phyloP scores from a whole-genome alignment of 2,888 invertebrate genomes.

The Podabrus alpinus region DNA sequence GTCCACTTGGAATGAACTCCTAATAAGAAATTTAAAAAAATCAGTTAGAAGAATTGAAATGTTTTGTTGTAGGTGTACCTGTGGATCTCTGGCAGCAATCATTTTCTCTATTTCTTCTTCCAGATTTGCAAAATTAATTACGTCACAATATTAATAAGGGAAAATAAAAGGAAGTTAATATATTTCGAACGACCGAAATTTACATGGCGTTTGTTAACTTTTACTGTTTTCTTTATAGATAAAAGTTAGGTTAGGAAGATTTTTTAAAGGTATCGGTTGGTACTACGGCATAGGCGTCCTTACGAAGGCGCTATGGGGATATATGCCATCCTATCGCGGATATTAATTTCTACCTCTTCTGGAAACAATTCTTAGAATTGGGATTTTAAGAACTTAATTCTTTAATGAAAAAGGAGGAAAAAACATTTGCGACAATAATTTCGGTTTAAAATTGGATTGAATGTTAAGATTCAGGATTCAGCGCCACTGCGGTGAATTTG shows the following conservation, averaged over 20 bases:
- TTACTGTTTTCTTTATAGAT: too few relatives aligned
- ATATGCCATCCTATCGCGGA: too few relatives aligned
- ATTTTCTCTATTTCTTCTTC: conserved; percentile 82
- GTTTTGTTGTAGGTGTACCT: conserved; percentile 61
- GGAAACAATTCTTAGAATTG: too few relatives aligned
- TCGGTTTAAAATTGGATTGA: too few relatives aligned
- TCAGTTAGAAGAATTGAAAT: conserved; percentile 29
- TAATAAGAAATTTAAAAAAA: conserved; percentile 46
- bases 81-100: conserved; percentile 90
- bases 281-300: too few relatives aligned
- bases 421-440: too few relatives aligned
- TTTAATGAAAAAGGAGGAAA: too few relatives aligned
- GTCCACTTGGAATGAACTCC: conserved; percentile 89
- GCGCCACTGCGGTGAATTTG: too few relatives aligned
- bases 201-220: not conserved
- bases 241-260: not conserved
- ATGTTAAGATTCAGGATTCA: too few relatives aligned
- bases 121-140: conserved; percentile 73
- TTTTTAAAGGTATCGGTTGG: not conserved
- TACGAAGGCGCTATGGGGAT: too few relatives aligned
- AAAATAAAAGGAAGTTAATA: not conserved
- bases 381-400: too few relatives aligned
- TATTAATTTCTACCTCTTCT: too few relatives aligned
- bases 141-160: not conserved
- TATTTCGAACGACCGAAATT: not conserved